Conservation (phyloP, 2,888 invertebrate genomes). For the Xestia sexstrigata region DNA sequence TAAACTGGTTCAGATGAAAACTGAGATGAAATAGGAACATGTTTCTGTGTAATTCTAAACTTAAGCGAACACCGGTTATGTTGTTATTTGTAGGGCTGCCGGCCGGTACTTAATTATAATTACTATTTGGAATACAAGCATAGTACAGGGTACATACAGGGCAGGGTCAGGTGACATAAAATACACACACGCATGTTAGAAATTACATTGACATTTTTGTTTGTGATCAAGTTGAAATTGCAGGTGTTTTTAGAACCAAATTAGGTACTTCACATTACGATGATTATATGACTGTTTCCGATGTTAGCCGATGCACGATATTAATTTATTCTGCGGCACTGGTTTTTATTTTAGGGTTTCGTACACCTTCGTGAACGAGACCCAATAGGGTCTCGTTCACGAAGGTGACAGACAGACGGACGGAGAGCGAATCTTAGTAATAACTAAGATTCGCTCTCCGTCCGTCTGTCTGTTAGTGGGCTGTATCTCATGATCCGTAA, state of each 20-base stretch:
- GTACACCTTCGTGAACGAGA: too few species aligned
- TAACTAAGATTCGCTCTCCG: too few species aligned
- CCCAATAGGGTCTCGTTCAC: too few species aligned
- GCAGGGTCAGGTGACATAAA: neutral
- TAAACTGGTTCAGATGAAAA: constrained; percentile 85
- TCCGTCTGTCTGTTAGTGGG: too few species aligned
- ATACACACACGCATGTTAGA: neutral
- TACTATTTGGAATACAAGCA: neutral
- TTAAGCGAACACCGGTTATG: constrained; percentile 61
- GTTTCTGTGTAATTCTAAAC: constrained; percentile 79
- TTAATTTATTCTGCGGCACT: neutral
- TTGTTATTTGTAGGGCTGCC: constrained; percentile 56
- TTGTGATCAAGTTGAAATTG: neutral
- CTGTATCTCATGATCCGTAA: too few species aligned
- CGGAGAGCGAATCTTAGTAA: too few species aligned
- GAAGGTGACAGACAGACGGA: too few species aligned
- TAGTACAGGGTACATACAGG: too few species aligned
- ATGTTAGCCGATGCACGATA: neutral
- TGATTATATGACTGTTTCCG: neutral
- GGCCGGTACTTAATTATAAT: constrained; percentile 4
- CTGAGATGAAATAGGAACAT: constrained; percentile 83
- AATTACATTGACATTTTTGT: neutral
- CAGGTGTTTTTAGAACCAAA: neutral
- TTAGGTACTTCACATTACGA: neutral
- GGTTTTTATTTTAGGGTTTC: neutral